phyloP scores from a whole-genome alignment of 2,113 vertebrate genomes.

The Rhodinocichla rosea region DNA sequence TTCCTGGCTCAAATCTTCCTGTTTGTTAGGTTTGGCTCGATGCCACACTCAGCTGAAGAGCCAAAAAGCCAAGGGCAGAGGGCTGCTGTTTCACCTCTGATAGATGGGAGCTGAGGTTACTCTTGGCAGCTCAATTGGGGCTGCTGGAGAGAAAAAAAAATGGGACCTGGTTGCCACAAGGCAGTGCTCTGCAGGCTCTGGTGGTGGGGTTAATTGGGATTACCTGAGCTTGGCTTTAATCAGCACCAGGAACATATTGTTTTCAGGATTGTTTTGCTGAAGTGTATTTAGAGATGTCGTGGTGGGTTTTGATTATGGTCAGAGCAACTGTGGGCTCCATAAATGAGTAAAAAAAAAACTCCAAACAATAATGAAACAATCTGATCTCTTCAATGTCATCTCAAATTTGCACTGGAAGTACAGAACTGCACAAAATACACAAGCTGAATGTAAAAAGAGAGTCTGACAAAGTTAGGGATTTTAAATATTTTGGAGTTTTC shows the following conservation, averaged over 20 bases:
- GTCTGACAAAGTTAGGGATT: neutral
- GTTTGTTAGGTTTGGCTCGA: conserved; percentile 7
- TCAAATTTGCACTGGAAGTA: neutral
- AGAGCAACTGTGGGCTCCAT: neutral
- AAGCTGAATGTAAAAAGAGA: neutral
- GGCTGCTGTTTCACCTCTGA: conserved; percentile 36
- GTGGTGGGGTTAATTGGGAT: neutral
- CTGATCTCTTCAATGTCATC: neutral
- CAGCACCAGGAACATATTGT: neutral
- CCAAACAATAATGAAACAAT: neutral
- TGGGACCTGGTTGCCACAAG: neutral
- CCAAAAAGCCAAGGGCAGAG: conserved; percentile 47
- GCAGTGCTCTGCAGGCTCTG: neutral
- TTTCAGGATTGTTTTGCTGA: neutral
- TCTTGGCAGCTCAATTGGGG: conserved; percentile 6
- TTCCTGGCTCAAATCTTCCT: conserved; percentile 1
- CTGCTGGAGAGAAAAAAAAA: neutral
- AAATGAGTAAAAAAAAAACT: neutral
- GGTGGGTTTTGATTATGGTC: neutral
- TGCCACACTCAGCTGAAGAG: neutral
- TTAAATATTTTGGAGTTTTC: neutral
- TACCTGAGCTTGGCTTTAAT: neutral
- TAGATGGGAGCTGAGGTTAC: conserved; percentile 17
- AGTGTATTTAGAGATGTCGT: neutral
- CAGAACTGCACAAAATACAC: neutral